A percentile compares a stretch with the other conserved stretches of the same genome.
phyloP scores from a whole-genome alignment of 2,888 invertebrate species.

The Orthosia incerta region DNA sequence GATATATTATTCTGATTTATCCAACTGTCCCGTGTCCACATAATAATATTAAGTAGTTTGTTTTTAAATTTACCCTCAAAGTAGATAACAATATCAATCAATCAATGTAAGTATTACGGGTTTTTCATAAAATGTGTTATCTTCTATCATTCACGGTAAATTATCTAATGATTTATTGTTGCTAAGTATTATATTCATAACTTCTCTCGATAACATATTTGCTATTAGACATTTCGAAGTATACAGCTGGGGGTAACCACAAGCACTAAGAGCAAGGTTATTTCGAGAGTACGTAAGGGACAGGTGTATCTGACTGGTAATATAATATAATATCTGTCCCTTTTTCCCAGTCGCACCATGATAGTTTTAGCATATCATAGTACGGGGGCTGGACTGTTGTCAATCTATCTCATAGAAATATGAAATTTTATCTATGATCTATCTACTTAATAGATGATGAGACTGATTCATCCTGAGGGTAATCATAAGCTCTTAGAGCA shows the following conservation, averaged over 20 bases:
- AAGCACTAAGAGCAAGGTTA: too few relatives aligned
- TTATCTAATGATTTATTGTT: constrained; percentile 5
- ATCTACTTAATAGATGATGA: too few relatives aligned
- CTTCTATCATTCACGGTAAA: constrained; percentile 16
- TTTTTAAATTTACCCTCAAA: not conserved
- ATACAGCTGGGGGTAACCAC: not conserved
- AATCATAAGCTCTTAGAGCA: too few relatives aligned
- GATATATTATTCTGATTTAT: not conserved
- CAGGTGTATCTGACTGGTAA: too few relatives aligned
- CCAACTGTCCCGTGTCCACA: not conserved
- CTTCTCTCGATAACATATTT: not conserved
- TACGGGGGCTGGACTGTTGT: too few relatives aligned
- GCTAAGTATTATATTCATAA: not conserved
- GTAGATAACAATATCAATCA: constrained; percentile 25
- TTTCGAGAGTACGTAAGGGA: too few relatives aligned
- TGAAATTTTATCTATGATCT: too few relatives aligned
- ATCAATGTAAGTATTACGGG: constrained; percentile 8
- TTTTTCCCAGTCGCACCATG: too few relatives aligned
- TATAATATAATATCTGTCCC: too few relatives aligned
- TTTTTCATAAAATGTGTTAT: constrained; percentile 26
- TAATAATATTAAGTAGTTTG: not conserved
- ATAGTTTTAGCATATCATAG: too few relatives aligned
- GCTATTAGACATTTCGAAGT: not conserved
- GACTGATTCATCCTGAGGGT: too few relatives aligned
- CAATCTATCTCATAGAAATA: too few relatives aligned